phyloP scores from a whole-genome alignment of 2,888 invertebrate species.

The Andrena praecox region DNA sequence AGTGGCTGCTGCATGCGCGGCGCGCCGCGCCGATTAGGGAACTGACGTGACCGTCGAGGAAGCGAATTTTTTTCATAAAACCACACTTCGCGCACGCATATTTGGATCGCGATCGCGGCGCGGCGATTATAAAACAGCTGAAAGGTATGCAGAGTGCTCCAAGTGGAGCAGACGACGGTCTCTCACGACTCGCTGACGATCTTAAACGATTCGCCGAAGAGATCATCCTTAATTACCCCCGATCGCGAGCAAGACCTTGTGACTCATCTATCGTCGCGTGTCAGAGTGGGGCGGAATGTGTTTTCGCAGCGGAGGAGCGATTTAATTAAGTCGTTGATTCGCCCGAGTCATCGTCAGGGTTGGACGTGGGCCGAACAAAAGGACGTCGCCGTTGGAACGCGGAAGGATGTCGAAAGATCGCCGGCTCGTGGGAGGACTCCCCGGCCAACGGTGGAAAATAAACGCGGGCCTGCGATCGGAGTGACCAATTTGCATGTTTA shows the following conservation, averaged over 20 bases:
- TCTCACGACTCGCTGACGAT: slow-evolving; percentile 27
- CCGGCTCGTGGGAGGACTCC: slow-evolving; percentile 44
- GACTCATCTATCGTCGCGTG: slow-evolving; percentile 47
- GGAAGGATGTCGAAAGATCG: slow-evolving; percentile 63
- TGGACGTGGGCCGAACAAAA: slow-evolving; percentile 68
- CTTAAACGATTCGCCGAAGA: not conserved
- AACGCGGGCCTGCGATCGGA: slow-evolving; percentile 8
- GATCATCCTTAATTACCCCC: slow-evolving; percentile 48
- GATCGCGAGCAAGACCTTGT: slow-evolving; percentile 11
- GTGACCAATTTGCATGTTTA: slow-evolving; percentile 18
- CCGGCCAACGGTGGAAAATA: slow-evolving; percentile 7
- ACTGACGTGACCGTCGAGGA: not conserved
- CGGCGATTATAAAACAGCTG: too few species aligned
- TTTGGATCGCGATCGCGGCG: not conserved
- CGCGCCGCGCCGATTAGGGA: not conserved
- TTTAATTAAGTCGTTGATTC: slow-evolving; percentile 68
- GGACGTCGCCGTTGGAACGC: slow-evolving; percentile 65
- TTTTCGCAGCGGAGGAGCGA: slow-evolving; percentile 47
- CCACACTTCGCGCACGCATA: not conserved
- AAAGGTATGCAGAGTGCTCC: not conserved
- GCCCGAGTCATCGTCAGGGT: slow-evolving; percentile 63
- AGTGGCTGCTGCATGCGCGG: too few species aligned
- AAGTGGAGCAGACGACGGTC: slow-evolving; percentile 25
- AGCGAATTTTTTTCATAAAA: not conserved
- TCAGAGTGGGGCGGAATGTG: slow-evolving; percentile 20